These are phyloP conservation scores for Nomada hirtipes DNA, from an alignment of 2,888 invertebrate species.

Conservation along the genomic window DNA sequence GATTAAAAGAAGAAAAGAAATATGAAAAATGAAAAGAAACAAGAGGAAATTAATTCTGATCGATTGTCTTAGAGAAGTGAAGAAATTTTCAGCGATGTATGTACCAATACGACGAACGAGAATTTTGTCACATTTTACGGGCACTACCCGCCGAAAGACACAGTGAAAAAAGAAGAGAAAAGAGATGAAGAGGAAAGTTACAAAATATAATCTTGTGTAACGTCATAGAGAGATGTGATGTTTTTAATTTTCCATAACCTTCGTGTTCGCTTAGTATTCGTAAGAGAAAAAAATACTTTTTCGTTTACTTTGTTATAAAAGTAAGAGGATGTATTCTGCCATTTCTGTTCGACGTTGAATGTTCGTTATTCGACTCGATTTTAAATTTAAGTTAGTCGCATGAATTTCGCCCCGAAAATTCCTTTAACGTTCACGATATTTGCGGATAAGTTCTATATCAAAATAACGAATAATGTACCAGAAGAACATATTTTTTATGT, in stretches of 20 bases:
- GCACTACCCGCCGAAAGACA: slow-evolving; percentile 56
- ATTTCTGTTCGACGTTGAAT: slow-evolving; percentile 8
- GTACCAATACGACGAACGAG: slow-evolving; percentile 62
- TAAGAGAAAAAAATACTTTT: background rate
- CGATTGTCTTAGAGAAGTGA: slow-evolving; percentile 37
- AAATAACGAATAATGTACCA: slow-evolving; percentile 21
- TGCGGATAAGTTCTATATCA: slow-evolving; percentile 27
- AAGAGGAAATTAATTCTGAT: slow-evolving; percentile 47
- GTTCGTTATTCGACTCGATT: slow-evolving; percentile 12
- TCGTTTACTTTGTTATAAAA: slow-evolving; percentile 11
- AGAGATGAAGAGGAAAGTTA: slow-evolving; percentile 64
- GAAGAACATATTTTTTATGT: slow-evolving; percentile 37
- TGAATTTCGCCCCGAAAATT: slow-evolving; percentile 15
- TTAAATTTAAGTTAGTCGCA: slow-evolving; percentile 23
- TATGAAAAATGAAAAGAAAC: background rate
- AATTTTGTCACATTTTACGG: slow-evolving; percentile 68
- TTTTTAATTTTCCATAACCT: slow-evolving; percentile 50
- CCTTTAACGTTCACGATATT: background rate
- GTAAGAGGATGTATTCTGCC: background rate
- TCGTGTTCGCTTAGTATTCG: slow-evolving; percentile 2
- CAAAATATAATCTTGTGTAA: slow-evolving; percentile 80
- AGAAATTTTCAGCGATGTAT: slow-evolving; percentile 53
- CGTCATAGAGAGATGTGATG: slow-evolving; percentile 63
- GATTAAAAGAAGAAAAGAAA: slow-evolving; percentile 16
- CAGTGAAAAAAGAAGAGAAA: slow-evolving; percentile 49